A percentile compares a stretch with the other conserved stretches of the same genome.
These are phyloP conservation scores for Tipula helvola DNA, from an alignment of 2,888 invertebrate species.

Conservation along the genomic window DNA sequence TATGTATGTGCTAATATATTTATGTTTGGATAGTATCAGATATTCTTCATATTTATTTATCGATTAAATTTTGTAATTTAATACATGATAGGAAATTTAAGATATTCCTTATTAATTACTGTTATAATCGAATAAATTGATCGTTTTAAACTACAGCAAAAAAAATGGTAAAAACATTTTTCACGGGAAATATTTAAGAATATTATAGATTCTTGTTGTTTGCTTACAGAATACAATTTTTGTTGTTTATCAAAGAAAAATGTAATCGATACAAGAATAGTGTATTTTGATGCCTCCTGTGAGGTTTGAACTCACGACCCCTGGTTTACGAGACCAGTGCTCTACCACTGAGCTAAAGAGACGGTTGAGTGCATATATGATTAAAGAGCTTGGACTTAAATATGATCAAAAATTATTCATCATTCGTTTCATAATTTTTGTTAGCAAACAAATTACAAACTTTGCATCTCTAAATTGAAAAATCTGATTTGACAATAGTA, in stretches of 20 bases:
- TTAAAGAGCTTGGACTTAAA: too few species aligned
- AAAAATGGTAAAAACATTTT: background rate
- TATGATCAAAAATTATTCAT: too few species aligned
- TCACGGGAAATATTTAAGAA: background rate
- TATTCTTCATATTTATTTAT: background rate
- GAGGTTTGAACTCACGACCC: conserved; percentile 13
- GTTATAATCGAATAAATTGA: background rate
- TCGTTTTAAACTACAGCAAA: background rate
- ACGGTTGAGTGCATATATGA: background rate
- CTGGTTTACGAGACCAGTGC: conserved; percentile 14
- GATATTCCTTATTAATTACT: background rate
- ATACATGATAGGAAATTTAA: background rate
- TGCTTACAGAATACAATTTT: background rate
- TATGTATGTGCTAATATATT: background rate
- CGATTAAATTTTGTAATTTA: background rate
- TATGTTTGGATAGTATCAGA: background rate
- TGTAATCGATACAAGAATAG: background rate
- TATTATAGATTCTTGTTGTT: background rate
- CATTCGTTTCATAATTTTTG: too few species aligned
- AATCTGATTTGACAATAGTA: too few species aligned
- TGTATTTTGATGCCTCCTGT: conserved; percentile 5
- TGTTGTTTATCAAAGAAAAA: background rate
- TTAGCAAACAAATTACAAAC: too few species aligned
- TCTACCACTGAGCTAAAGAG: conserved; percentile 16
- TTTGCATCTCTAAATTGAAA: too few species aligned